Percentiles rank a stretch among this genome's conserved stretches.
Evolutionary conservation across 2,797 vertebrate genomes (phyloP).

Genomic region (Ptychobarbus kaznakovi): DNA sequence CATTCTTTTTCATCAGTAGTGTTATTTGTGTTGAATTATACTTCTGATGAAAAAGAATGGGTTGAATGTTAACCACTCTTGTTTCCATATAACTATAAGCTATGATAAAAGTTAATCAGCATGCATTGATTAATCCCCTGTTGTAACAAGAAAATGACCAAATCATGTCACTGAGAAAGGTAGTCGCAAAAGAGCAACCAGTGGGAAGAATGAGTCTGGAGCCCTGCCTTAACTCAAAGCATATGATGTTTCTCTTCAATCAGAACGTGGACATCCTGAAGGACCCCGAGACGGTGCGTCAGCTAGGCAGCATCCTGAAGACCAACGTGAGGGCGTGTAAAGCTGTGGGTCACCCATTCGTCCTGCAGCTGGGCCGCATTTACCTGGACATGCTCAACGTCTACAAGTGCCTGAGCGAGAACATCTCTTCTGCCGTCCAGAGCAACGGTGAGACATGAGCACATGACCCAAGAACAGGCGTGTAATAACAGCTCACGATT

Average conservation of each 20-base stretch:
- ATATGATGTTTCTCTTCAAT: neutral
- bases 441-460: constrained; percentile 86
- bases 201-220: too few relatives aligned
- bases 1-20: too few relatives aligned
- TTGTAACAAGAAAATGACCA: too few relatives aligned
- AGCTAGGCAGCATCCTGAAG: constrained; percentile 98
- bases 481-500: neutral
- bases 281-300: constrained; percentile 97
- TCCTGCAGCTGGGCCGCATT: constrained; percentile 97
- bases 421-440: constrained; percentile 98
- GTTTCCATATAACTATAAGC: too few relatives aligned
- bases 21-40: too few relatives aligned
- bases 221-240: neutral
- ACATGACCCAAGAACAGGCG: neutral
- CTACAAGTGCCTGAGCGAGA: constrained; percentile 99
- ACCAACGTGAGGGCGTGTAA: constrained; percentile 97
- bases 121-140: too few relatives aligned
- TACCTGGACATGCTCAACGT: constrained; percentile 99
- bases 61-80: too few relatives aligned
- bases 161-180: too few relatives aligned
- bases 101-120: too few relatives aligned
- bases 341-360: constrained; percentile 97
- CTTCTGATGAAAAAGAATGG: too few relatives aligned
- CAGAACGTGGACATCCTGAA: constrained; percentile 99
- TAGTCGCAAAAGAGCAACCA: too few relatives aligned